Conservation (phyloP, 2,113 vertebrate genomes). For the Carassius gibelio region DNA sequence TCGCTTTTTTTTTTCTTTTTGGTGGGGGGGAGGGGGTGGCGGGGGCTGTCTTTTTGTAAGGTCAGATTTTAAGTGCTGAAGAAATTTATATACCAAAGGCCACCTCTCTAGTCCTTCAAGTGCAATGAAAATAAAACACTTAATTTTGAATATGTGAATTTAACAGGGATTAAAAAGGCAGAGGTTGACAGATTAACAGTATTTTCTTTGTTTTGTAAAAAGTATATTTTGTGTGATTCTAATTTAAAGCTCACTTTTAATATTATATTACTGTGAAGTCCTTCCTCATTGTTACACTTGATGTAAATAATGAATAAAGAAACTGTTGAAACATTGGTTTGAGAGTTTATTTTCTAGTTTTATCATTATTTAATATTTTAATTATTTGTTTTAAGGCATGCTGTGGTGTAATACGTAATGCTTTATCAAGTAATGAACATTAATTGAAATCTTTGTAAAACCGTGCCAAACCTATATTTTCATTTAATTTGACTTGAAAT, state of each 20-base stretch:
- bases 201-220: conserved; percentile 85
- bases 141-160: conserved; percentile 78
- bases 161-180: conserved; percentile 77
- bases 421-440: not conserved
- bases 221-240: conserved; percentile 91
- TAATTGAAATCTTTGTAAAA: not conserved
- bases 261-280: conserved; percentile 98
- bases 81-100: conserved; percentile 79
- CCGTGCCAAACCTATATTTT: not conserved
- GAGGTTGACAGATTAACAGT: conserved; percentile 77
- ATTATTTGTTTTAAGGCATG: not conserved
- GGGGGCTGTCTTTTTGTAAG: conserved; percentile 62
- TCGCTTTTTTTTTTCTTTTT: conserved; percentile 1
- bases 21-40: too few species aligned
- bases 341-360: not conserved
- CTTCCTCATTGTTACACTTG: conserved; percentile 96
- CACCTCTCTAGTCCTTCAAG: conserved; percentile 76
- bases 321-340: conserved; percentile 50
- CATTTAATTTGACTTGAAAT: not conserved
- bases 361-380: not conserved
- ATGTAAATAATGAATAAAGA: conserved; percentile 91
- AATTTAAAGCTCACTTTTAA: conserved; percentile 95
- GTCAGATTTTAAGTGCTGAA: conserved; percentile 64
- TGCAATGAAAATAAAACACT: conserved; percentile 78
- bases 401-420: too few species aligned